Evolutionary conservation across 2,888 invertebrate genomes (phyloP).

Genomic region (Ophion ventricosus): DNA sequence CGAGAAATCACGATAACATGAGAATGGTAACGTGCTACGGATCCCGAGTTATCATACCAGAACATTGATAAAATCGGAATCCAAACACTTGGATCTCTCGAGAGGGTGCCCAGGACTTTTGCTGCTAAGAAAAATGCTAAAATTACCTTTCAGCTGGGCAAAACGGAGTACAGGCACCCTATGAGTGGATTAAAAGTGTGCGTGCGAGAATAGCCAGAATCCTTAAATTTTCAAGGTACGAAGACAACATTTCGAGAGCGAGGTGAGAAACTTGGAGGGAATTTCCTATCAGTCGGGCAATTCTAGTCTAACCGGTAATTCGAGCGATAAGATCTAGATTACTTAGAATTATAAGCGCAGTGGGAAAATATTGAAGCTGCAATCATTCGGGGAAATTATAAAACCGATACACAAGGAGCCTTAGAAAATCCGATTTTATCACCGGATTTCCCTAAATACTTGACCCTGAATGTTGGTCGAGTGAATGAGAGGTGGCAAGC

Average conservation of each 20-base stretch:
- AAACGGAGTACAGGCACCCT: background rate
- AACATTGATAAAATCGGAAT: background rate
- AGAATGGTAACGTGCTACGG: background rate
- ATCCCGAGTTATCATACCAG: background rate
- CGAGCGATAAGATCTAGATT: background rate
- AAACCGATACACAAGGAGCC: conserved; percentile 58
- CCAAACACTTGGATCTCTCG: background rate
- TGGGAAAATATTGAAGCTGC: background rate
- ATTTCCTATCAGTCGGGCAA: background rate
- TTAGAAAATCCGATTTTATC: too few species aligned
- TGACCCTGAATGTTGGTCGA: conserved; percentile 86
- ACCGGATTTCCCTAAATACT: conserved; percentile 82
- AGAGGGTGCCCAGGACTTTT: background rate
- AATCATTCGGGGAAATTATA: background rate
- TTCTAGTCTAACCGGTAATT: background rate
- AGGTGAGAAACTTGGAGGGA: background rate
- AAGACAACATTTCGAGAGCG: background rate
- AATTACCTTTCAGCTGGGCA: background rate
- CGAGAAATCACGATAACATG: background rate
- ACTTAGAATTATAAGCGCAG: background rate
- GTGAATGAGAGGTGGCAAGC: too few species aligned
- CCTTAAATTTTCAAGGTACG: background rate
- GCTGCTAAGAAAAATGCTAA: background rate
- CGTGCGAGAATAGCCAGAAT: background rate
- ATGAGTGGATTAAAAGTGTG: background rate